Evolutionary conservation across 2,113 vertebrate species (phyloP).

Genomic region (Numida meleagris): DNA sequence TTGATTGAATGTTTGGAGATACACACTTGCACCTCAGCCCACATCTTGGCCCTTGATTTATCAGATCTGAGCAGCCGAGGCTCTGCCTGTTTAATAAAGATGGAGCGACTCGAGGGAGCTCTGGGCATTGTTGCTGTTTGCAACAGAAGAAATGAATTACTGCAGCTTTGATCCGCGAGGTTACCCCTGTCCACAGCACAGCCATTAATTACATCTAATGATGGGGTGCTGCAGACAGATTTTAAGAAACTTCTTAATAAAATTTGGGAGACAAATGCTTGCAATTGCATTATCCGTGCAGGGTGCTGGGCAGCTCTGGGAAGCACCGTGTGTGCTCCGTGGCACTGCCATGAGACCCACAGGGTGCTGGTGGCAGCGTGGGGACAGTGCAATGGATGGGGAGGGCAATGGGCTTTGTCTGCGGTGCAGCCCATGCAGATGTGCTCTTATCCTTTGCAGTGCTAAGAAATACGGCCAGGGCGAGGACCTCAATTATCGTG

Average conservation of each 20-base stretch:
- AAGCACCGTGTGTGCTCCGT: not conserved
- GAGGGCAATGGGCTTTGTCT: not conserved
- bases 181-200: not conserved
- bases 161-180: not conserved
- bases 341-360: not conserved
- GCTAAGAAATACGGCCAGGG: not conserved
- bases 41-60: not conserved
- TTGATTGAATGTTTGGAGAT: not conserved
- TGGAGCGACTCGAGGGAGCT: not conserved
- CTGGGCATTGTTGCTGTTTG: not conserved
- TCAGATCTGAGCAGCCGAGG: not conserved
- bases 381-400: not conserved
- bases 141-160: slow-evolving; percentile 4
- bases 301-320: not conserved
- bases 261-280: not conserved
- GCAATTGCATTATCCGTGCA: not conserved
- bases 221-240: not conserved
- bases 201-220: not conserved
- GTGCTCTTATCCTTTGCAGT: not conserved
- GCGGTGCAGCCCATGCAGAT: not conserved
- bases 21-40: not conserved
- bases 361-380: not conserved
- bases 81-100: slow-evolving; percentile 20
- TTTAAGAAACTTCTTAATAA: not conserved
- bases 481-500: not conserved